Conservation (phyloP, 2,797 vertebrate species). For the Dendrocincla tyrannina region DNA sequence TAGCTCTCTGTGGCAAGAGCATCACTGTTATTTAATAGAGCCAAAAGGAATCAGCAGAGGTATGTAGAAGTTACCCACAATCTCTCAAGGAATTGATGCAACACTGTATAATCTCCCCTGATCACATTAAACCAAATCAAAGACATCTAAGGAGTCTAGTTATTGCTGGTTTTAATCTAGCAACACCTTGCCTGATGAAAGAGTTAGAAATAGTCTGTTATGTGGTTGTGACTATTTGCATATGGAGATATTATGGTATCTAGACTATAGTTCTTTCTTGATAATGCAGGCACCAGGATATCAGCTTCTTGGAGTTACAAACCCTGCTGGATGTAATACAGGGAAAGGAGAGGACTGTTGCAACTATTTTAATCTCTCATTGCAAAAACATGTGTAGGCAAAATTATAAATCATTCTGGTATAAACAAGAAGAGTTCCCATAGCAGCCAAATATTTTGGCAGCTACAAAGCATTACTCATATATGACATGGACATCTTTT, state of each 20-base stretch:
- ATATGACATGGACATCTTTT: background rate
- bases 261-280: background rate
- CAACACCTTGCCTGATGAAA: background rate
- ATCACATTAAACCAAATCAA: background rate
- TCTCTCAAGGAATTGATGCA: background rate
- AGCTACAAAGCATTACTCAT: background rate
- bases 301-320: background rate
- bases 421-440: conserved; percentile 48
- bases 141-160: background rate
- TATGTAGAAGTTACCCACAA: background rate
- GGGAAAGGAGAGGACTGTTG: background rate
- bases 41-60: background rate
- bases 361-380: conserved; percentile 38
- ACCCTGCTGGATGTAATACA: background rate
- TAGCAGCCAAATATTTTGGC: conserved; percentile 53
- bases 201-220: background rate
- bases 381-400: conserved; percentile 38
- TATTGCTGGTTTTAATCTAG: background rate
- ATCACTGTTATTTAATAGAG: background rate
- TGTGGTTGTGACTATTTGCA: background rate
- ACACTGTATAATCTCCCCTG: background rate
- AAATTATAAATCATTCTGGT: conserved; percentile 6
- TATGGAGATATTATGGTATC: background rate
- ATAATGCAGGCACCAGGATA: background rate
- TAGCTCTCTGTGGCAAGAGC: background rate